phyloP scores from a whole-genome alignment of 1,140 invertebrate genomes.

The Antheraea pernyi region DNA sequence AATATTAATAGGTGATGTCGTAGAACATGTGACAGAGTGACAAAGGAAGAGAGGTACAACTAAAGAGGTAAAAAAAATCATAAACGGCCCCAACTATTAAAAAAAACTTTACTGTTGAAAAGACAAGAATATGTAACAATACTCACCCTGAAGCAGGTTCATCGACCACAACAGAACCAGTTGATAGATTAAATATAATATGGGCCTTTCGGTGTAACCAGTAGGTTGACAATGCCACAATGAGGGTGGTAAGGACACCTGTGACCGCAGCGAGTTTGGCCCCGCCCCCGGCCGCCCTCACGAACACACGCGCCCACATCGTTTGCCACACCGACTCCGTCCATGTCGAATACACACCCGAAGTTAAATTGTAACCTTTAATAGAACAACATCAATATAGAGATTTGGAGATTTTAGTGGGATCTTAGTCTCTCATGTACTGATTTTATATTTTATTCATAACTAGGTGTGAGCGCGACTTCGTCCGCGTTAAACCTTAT shows the following conservation, averaged over 20 bases:
- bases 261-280: slow-evolving; percentile 83
- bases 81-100: too few species aligned
- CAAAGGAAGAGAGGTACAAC: too few species aligned
- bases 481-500: too few species aligned
- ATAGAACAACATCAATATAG: not conserved
- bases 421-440: too few species aligned
- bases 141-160: slow-evolving; percentile 43
- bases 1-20: too few species aligned
- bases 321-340: slow-evolving; percentile 93
- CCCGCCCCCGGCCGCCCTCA: slow-evolving; percentile 86
- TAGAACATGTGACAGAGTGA: too few species aligned
- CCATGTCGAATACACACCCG: slow-evolving; percentile 92
- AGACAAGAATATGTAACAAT: not conserved
- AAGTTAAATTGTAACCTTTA: slow-evolving; percentile 89
- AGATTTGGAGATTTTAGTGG: too few species aligned
- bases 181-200: slow-evolving; percentile 78
- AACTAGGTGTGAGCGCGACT: too few species aligned
- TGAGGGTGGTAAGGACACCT: slow-evolving; percentile 82
- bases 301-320: slow-evolving; percentile 88
- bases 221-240: slow-evolving; percentile 85
- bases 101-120: too few species aligned
- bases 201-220: slow-evolving; percentile 84
- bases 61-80: too few species aligned
- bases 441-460: too few species aligned
- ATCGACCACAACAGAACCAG: slow-evolving; percentile 24